Evolutionary conservation across 2,113 vertebrate species (phyloP), one percentile per base, ranked within the genome.

Genomic region (Aegotheles bennettii): DNA sequence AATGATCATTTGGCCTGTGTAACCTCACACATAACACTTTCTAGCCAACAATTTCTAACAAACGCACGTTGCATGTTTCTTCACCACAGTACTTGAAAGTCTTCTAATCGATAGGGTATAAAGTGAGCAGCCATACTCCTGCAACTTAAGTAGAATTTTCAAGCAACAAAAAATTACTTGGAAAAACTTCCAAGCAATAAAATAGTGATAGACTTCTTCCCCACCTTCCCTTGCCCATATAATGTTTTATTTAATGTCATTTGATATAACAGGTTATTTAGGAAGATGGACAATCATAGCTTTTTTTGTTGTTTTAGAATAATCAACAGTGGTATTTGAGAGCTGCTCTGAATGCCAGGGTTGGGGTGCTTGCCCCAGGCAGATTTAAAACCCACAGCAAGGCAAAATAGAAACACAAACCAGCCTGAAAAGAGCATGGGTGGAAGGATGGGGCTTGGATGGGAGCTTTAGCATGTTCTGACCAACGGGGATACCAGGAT

Each of bases 401-500:
- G 29, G 45, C 78, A 79, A 89, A 87, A 61, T 60, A 65, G 67
- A 88, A 73, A 68, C 42, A 95, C 38, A 70, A 57, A 80, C 25
- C 51, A 93, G 79, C 29, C 86, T 6, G 9, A 89, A 54, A 90
- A 75, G 47, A 77, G 47, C 36, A 59, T 35, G 33, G 78, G 79
- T 57, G n/a, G 59, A 92, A 88, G 68, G 71, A 86, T 29, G 33
- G 68, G 59, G 24, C 35, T 86, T 93, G 93, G 83, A 90, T 0
- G 5, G 25, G 47, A 4, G 68, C 68, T 80, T 77, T 63, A 33
- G 54, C 50, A 83, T 75, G 29, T 90, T 92, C 80, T 71, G 71
- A 96, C 26, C 93, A 92, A 92, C 76, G 59, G 60, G 64, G 86
- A 88, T 69, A 86, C 51, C 47, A 61, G 51, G 47, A 84, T 93